Percentiles rank a stretch among this genome's conserved stretches.
phyloP scores from a whole-genome alignment of 2,797 vertebrate species.

The Spondyliosoma cantharus region DNA sequence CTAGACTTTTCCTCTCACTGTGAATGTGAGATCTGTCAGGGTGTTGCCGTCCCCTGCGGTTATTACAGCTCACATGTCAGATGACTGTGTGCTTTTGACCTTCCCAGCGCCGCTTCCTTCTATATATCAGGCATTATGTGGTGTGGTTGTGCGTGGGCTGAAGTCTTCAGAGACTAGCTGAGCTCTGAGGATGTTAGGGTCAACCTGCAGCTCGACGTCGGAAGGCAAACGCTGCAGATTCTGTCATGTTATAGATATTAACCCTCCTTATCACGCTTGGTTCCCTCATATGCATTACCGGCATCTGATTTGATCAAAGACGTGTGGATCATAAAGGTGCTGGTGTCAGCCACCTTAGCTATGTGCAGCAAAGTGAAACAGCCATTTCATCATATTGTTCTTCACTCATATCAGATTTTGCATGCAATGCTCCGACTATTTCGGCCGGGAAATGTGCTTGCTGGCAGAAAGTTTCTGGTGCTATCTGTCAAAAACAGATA shows the following conservation, averaged over 20 bases:
- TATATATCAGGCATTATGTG: slow-evolving; percentile 6
- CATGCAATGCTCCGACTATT: slow-evolving; percentile 27
- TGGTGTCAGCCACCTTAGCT: slow-evolving; percentile 39
- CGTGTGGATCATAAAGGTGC: slow-evolving; percentile 32
- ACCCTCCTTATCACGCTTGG: slow-evolving; percentile 17
- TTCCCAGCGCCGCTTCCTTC: background rate
- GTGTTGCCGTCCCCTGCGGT: background rate
- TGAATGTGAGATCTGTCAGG: background rate
- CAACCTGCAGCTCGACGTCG: slow-evolving; percentile 26
- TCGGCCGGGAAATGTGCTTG: slow-evolving; percentile 43
- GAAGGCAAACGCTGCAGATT: background rate
- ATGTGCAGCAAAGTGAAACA: slow-evolving; percentile 30
- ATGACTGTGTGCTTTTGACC: slow-evolving; percentile 10
- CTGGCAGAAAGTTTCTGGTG: slow-evolving; percentile 31
- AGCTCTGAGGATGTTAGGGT: slow-evolving; percentile 20
- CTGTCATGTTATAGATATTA: slow-evolving; percentile 21
- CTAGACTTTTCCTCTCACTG: slow-evolving; percentile 4
- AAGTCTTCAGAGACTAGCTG: background rate
- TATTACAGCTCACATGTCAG: slow-evolving; percentile 16
- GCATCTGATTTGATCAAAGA: slow-evolving; percentile 50
- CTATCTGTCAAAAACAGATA: slow-evolving; percentile 52
- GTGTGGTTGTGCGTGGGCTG: slow-evolving; percentile 3
- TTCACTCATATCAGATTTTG: slow-evolving; percentile 45
- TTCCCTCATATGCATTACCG: slow-evolving; percentile 29
- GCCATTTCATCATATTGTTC: slow-evolving; percentile 29